Percentiles rank a stretch among this genome's conserved stretches.
Evolutionary conservation across 2,113 vertebrate species (phyloP).

Genomic region (Actinemys pallida): DNA sequence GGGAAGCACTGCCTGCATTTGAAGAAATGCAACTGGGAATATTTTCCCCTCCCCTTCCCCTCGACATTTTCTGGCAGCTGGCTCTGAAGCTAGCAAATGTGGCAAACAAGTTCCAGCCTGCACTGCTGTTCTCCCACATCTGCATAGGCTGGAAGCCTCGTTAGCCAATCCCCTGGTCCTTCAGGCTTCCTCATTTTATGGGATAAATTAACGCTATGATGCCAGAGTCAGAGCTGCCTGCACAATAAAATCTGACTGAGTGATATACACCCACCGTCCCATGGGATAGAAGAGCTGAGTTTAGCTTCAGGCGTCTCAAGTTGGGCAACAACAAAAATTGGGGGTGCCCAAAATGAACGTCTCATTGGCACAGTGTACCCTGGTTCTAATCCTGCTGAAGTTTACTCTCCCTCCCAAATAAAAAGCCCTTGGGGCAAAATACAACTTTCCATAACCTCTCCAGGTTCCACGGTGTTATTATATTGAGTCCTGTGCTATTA

Average conservation of each 20-base stretch:
- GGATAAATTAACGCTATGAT: slow-evolving; percentile 18
- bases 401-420: slow-evolving; percentile 29
- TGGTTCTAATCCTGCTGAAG: slow-evolving; percentile 12
- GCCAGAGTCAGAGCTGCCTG: slow-evolving; percentile 9
- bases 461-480: slow-evolving; percentile 60
- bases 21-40: not conserved
- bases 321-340: not conserved
- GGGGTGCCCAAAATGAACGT: not conserved
- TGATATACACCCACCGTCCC: not conserved
- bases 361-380: not conserved
- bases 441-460: slow-evolving; percentile 44
- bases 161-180: not conserved
- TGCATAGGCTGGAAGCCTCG: not conserved
- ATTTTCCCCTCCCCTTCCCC: not conserved
- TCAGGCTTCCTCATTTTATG: slow-evolving; percentile 27
- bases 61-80: not conserved
- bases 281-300: not conserved
- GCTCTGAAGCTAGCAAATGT: not conserved
- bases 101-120: slow-evolving; percentile 59
- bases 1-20: not conserved
- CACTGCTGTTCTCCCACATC: not conserved
- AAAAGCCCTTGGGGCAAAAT: slow-evolving; percentile 60
- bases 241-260: slow-evolving; percentile 5
- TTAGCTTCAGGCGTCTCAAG: not conserved
- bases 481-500: slow-evolving; percentile 41